A percentile compares a stretch with the other conserved stretches of the same genome.
These are phyloP conservation scores for Dasypus novemcinctus DNA, from an alignment of 2,113 vertebrate genomes.

Conservation along the genomic window DNA sequence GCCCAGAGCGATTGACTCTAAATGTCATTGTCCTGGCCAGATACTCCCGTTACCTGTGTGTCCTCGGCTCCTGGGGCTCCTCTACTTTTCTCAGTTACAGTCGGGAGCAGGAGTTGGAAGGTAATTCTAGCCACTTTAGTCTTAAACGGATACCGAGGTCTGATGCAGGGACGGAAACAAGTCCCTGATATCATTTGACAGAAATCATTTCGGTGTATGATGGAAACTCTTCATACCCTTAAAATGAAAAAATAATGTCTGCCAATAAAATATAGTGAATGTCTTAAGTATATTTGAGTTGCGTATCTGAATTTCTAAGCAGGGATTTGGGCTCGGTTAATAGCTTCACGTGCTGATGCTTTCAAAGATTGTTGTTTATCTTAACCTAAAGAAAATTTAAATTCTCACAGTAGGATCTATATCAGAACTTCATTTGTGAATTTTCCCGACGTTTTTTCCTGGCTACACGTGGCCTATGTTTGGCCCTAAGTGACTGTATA, in stretches of 20 bases:
- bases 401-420: background rate
- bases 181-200: background rate
- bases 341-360: background rate
- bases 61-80: background rate
- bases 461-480: background rate
- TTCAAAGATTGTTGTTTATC: background rate
- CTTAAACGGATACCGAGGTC: background rate
- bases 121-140: background rate
- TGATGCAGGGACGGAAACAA: background rate
- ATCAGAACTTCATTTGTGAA: conserved; percentile 1
- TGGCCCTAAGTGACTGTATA: background rate
- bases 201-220: background rate
- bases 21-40: background rate
- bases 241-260: background rate
- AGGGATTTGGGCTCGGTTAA: background rate
- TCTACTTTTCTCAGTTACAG: background rate
- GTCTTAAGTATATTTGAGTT: background rate
- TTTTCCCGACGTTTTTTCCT: background rate
- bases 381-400: background rate
- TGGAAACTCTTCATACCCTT: background rate
- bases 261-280: background rate
- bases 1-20: background rate
- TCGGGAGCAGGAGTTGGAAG: background rate
- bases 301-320: background rate
- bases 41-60: background rate